Conservation (phyloP, 2,113 vertebrate species). For the Circaetus gallicus region DNA sequence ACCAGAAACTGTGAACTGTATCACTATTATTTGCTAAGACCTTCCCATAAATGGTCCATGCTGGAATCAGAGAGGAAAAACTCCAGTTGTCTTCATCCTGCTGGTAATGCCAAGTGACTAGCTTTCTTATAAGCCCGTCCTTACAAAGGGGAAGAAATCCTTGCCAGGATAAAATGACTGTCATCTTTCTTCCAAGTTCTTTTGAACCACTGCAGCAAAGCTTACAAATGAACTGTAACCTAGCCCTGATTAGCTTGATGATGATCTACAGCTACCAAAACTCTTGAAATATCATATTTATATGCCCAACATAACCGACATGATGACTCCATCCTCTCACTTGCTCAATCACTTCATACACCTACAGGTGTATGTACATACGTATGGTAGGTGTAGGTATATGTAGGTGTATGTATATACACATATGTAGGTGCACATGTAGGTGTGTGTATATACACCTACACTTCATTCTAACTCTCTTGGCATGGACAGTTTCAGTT, state of each 20-base stretch:
- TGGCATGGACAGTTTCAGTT: background rate
- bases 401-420: background rate
- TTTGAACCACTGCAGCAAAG: background rate
- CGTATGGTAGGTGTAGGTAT: background rate
- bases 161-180: background rate
- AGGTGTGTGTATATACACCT: background rate
- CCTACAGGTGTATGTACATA: background rate
- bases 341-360: background rate
- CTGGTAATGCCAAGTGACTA: background rate
- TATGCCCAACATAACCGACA: background rate
- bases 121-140: background rate
- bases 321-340: background rate
- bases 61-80: background rate
- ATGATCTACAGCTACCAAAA: background rate
- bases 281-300: background rate
- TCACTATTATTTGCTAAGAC: background rate
- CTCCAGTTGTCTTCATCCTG: background rate
- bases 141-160: background rate
- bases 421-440: background rate
- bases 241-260: background rate
- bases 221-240: background rate
- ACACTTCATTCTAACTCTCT: background rate
- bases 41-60: background rate
- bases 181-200: background rate
- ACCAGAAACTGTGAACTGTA: background rate